Evolutionary conservation across 1,140 invertebrate species (phyloP), one percentile per base, ranked within the genome.

Genomic region (Zaprionus tsacasi): DNA sequence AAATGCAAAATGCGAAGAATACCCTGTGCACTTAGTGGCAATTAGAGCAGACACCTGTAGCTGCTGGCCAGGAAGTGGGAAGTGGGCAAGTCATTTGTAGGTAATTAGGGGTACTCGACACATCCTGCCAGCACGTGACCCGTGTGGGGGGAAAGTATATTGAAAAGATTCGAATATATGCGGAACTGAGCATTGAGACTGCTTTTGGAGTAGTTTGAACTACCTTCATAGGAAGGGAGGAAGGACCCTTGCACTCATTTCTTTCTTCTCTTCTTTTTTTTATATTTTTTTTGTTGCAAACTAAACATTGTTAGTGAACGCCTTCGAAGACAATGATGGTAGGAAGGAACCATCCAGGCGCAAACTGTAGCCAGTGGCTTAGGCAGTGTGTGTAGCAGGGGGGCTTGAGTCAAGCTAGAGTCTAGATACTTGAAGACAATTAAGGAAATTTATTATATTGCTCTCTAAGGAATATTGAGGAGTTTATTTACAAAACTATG

Each of bases 261-360:
- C n/a, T n/a, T n/a, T 1, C 21, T 21, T 21, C 21, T 21, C 21
- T 21, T 21, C 21, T 1, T 21, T 21, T 40, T 27, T 43, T 71
- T 78, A 69, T 82, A 82, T 82, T 82, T 87, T 82, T 87, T 87
- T 87, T 82, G 82, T 72, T 76, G 77, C 83, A 68, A 88, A 88
- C 79, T 87, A 87, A 88, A 87, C 88, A 88, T 87, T 88, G 83
- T 87, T 83, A 87, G 82, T 88, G 82, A 86, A 87, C 83, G 83
- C 54, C 71, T 61, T 77, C 82, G 75, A 82, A 54, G 79, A 82
- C 82, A 79, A 78, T 76, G 68, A 78, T 76, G 68, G 30, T 63
- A 74, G 40, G 6, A 36, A 15, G 4, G 4, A 50, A 55, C 33
- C 33, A 56, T 56, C 25, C 27, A 36, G 33, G 67, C 59, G 30